Evolutionary conservation across 2,888 invertebrate species (phyloP), one percentile per base, ranked within the genome.

Genomic region (Macropis europaea): DNA sequence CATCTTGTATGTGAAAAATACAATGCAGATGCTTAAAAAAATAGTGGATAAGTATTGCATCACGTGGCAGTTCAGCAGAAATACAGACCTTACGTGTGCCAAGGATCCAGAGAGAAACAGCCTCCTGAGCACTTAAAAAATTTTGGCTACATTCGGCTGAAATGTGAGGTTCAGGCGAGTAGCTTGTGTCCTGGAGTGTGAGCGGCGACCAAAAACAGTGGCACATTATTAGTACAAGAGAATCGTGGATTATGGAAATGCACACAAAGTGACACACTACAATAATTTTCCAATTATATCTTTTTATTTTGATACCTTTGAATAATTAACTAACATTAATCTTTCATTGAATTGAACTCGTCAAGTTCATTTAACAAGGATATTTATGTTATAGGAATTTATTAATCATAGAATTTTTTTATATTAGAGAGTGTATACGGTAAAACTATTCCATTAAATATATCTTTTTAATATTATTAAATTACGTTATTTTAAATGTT

Each of bases 61-160:
- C 81, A 78, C 81, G 74, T 70, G 79, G 77, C 85, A 77, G 75
- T 78, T 67, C 72, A 77, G 81, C 76, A 82, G 76, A 84, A 82
- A 88, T 89, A 91, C 93, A 92, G 94, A 96, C 96, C 96, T 96
- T 96, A 93, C 96, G 94, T 92, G 95, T 95, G 93, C 96, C 96
- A 93, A 96, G 95, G 92, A 96, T 95, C 96, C 96, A 96, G 91
- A 96, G 95, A 92, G 96, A 95, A 93, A 96, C 95, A 93, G 96
- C 96, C 94, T 96, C 96, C 94, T 95, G 95, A 93, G 96, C 95
- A 92, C 95, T 96, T 92, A 96, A 94, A 92, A 96, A 95, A 93
- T 94, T 94, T 93, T 94, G 94, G 85, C 88, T 86, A 87, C 84
- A 83, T 84, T 84, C 85, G 80, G 88, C 87, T 86, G 88, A 86